Base-by-base conservation (phyloP, 2,888 invertebrate genomes). In the Drosophila ezoana region DNA sequence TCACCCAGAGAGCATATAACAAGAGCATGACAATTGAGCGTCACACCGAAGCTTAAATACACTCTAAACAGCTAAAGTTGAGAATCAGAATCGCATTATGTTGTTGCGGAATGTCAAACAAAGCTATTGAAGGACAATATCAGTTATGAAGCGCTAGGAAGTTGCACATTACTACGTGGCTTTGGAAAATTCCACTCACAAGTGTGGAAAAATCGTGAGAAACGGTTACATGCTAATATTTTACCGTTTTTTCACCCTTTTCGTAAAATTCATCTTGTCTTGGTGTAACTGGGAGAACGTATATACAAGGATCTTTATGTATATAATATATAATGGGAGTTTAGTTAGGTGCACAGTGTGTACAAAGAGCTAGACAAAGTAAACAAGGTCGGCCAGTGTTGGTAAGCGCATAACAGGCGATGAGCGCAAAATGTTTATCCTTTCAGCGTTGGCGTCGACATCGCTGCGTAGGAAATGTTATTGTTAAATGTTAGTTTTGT, bases 401-500 rank as follows among this genome's bases (percentile, higher is more conserved):
- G 44, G 20, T 41, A 33, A 74, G 72, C 40, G 62, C 43, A 72
- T 53, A 59, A 49, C 51, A 41, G 53, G 57, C 65, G 72, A 62
- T 72, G 71, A 58, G 63, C 60, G 66, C 62, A 56, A 70, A 86
- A 77, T 87, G 81, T 84, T 87, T 87, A 82, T 81, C 81, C 85
- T 76, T 87, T 79, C 66, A 79, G 85, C 81, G 74, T 72, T 72
- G 82, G 68, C 80, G 68, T 87, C 83, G 74, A 72, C 82, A 72
- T 72, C 86, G 88, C 79, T 86, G 86, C 72, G 80, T 70, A 77
- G 72, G 65, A 77, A 86, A 83, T 88, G 83, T 83, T 83, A 86
- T 83, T 88, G 83, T 83, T 88, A 82, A 88, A 83, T 88, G 83
- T 88, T 83, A 85, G 86, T 88, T 83, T 83, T 88, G 86, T 71